A percentile compares a stretch with the other conserved stretches of the same genome.
phyloP scores from a whole-genome alignment of 2,888 invertebrate genomes.

The Harmothoe impar region DNA sequence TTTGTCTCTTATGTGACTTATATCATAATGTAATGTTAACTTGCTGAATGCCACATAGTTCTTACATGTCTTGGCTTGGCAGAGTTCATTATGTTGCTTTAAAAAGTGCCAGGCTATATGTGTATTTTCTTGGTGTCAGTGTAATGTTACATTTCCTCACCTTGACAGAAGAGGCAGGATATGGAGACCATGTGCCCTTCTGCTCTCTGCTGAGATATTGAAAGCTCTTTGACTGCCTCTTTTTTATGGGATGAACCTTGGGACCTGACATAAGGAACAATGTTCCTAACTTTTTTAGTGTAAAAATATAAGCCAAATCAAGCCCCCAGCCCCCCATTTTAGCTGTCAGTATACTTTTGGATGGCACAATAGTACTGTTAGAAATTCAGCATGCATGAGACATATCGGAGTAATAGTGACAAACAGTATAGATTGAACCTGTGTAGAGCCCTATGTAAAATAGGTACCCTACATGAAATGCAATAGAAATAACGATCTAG shows the following conservation, averaged over 20 bases:
- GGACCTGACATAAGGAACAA: slow-evolving; percentile 11
- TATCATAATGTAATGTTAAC: neutral
- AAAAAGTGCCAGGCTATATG: too few relatives aligned
- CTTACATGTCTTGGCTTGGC: too few relatives aligned
- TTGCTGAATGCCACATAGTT: neutral
- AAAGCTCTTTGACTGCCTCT: neutral
- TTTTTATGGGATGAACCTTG: neutral
- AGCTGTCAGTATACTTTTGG: neutral
- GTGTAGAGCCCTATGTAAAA: neutral
- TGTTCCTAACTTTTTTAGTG: neutral
- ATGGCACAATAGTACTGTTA: neutral
- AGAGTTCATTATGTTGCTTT: too few relatives aligned
- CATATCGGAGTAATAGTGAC: neutral
- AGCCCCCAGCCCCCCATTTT: neutral
- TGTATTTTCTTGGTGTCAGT: too few relatives aligned
- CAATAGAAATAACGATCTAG: neutral
- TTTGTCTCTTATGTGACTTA: slow-evolving; percentile 17
- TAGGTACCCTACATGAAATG: neutral
- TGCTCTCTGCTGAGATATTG: neutral
- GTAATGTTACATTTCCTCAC: too few relatives aligned
- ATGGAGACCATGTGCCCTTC: neutral
- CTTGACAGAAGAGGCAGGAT: neutral
- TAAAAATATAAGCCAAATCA: neutral
- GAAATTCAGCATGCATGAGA: slow-evolving; percentile 22
- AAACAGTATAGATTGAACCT: neutral